Percentiles rank a stretch among this genome's conserved stretches.
Evolutionary conservation across 2,888 invertebrate genomes (phyloP).

Genomic region (Andrena camellia): DNA sequence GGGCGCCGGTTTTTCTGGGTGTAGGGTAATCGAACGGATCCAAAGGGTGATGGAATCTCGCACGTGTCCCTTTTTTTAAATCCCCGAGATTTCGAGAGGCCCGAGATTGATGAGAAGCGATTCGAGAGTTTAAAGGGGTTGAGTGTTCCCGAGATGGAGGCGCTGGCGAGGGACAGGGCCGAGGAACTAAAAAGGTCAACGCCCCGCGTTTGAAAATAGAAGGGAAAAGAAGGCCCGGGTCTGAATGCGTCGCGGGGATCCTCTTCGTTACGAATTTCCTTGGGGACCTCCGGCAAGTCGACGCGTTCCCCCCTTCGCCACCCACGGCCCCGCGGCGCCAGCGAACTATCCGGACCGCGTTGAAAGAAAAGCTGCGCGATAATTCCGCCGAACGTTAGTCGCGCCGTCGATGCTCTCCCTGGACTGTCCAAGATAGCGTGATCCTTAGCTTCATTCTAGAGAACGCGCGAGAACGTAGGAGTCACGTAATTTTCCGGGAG

Average conservation of each 20-base stretch:
- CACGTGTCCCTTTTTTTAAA: constrained; percentile 1
- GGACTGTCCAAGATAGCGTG: constrained; percentile 4
- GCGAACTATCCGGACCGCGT: not conserved
- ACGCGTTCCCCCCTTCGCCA: not conserved
- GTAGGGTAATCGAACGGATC: constrained; percentile 18
- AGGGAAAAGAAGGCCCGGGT: constrained; percentile 10
- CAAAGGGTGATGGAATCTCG: not conserved
- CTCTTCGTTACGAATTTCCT: constrained; percentile 32
- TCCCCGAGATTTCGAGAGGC: constrained; percentile 5
- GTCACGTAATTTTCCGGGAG: constrained; percentile 66
- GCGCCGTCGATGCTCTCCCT: not conserved
- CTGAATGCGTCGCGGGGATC: constrained; percentile 44
- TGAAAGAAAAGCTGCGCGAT: constrained; percentile 15
- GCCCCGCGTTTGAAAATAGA: not conserved
- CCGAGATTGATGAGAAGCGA: constrained; percentile 1
- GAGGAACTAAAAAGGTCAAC: constrained; percentile 10
- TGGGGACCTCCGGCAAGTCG: constrained; percentile 20
- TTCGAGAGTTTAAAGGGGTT: too few relatives aligned
- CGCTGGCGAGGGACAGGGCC: not conserved
- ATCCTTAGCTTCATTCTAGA: constrained; percentile 4
- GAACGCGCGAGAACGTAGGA: constrained; percentile 25
- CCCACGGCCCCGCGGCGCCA: not conserved
- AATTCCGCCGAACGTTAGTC: constrained; percentile 23
- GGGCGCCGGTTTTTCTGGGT: not conserved
- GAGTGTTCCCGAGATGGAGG: too few relatives aligned